phyloP scores from a whole-genome alignment of 1,140 invertebrate genomes.

The Brachionus plicatilis region DNA sequence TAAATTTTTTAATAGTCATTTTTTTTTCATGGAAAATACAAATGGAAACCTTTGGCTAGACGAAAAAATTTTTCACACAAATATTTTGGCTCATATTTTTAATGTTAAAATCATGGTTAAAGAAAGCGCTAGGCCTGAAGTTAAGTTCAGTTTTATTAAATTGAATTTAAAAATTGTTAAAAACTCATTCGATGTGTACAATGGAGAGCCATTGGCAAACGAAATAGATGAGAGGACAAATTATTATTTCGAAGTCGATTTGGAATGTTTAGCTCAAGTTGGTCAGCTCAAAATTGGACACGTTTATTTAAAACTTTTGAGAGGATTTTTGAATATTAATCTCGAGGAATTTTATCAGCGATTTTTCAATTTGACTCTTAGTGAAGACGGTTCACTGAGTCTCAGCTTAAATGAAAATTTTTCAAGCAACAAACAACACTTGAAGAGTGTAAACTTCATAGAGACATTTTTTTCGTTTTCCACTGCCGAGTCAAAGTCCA shows the following conservation, averaged over 20 bases:
- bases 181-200: neutral
- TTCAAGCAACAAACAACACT: neutral
- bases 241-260: neutral
- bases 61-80: neutral
- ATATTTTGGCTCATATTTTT: neutral
- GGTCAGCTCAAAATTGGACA: neutral
- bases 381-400: neutral
- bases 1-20: neutral
- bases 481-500: neutral
- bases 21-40: neutral
- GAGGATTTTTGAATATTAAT: neutral
- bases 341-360: neutral
- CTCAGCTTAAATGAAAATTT: neutral
- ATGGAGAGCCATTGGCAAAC: neutral
- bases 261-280: slow-evolving; percentile 24
- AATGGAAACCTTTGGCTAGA: slow-evolving; percentile 23
- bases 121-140: neutral
- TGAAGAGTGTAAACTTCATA: neutral
- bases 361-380: slow-evolving; percentile 10
- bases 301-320: neutral
- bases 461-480: neutral
- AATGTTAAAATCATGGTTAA: neutral
- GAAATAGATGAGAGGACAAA: neutral
- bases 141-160: neutral
- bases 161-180: neutral